Conservation (phyloP, 2,113 vertebrate genomes). For the Prietella phreatophila region DNA sequence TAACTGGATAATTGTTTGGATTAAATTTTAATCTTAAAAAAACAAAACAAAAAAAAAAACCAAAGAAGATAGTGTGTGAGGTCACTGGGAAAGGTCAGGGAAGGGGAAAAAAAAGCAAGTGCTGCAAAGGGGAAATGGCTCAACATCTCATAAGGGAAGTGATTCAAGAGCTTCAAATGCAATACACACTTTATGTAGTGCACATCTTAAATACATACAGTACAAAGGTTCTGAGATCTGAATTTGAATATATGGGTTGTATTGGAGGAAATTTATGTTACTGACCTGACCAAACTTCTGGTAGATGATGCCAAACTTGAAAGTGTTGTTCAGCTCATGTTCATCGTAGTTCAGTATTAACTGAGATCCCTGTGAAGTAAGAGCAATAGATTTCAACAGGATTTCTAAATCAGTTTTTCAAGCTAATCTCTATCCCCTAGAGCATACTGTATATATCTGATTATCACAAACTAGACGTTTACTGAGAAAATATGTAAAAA, state of each 20-base stretch:
- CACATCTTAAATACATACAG: not conserved
- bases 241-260: not conserved
- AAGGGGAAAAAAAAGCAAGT: not conserved
- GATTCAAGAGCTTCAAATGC: not conserved
- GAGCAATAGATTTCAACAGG: not conserved
- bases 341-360: constrained; percentile 92
- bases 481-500: not conserved
- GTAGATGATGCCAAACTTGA: constrained; percentile 93
- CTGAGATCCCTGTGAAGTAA: constrained; percentile 82
- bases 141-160: not conserved
- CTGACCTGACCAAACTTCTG: constrained; percentile 90
- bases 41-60: too few species aligned
- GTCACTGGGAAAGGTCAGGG: not conserved
- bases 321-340: constrained; percentile 92
- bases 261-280: not conserved
- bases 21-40: too few species aligned
- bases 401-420: not conserved
- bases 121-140: not conserved
- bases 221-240: not conserved
- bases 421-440: not conserved
- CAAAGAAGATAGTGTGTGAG: not conserved
- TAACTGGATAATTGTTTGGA: too few species aligned
- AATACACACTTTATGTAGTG: not conserved
- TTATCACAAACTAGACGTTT: not conserved
- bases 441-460: not conserved